Conservation (phyloP, 2,888 invertebrate species). For the Apamea monoglypha region DNA sequence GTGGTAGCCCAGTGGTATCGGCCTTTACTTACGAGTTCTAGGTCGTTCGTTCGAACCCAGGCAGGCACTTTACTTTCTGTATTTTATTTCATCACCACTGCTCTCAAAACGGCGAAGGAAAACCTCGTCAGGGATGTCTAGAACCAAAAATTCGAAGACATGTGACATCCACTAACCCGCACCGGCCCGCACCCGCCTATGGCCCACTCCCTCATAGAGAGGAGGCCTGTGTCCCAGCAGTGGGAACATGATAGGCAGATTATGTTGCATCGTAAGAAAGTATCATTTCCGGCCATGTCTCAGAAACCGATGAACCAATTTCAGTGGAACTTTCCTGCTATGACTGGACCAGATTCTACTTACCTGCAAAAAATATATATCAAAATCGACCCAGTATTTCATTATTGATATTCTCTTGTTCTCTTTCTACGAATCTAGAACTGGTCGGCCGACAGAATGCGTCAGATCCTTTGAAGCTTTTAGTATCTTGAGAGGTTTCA, state of each 20-base stretch:
- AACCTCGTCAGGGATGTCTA: not conserved
- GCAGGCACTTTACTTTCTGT: not conserved
- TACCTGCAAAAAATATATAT: constrained; percentile 41
- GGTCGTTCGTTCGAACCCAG: not conserved
- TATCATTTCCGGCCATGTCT: not conserved
- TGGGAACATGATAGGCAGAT: not conserved
- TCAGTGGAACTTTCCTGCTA: constrained; percentile 53
- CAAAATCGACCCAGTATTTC: constrained; percentile 35
- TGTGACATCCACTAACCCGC: not conserved
- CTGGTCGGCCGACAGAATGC: constrained; percentile 45
- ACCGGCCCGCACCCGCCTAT: too few species aligned
- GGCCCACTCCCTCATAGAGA: not conserved
- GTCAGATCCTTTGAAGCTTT: constrained; percentile 35
- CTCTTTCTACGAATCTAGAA: constrained; percentile 51
- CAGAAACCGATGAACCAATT: constrained; percentile 34
- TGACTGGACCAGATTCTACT: constrained; percentile 43
- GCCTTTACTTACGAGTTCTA: not conserved
- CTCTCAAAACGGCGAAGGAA: not conserved
- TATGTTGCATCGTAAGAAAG: not conserved
- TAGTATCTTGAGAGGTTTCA: constrained; percentile 18
- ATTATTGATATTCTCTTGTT: constrained; percentile 38
- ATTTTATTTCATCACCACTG: not conserved
- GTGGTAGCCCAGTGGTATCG: not conserved
- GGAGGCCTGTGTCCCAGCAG: not conserved
- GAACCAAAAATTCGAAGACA: not conserved